phyloP scores from a whole-genome alignment of 2,888 invertebrate species.

The Eupithecia inturbata region DNA sequence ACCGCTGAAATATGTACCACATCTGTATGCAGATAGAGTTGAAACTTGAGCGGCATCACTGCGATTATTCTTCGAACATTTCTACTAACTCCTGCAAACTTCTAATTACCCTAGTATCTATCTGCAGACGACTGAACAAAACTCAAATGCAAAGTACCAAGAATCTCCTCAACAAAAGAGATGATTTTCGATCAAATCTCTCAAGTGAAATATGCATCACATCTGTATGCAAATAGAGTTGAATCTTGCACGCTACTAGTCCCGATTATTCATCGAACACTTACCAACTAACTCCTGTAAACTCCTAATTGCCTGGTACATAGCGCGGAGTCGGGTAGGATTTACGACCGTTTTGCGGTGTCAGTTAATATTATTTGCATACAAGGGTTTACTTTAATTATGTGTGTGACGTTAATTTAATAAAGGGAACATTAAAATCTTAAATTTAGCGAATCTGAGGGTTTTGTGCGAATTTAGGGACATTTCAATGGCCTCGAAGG shows the following conservation, averaged over 20 bases:
- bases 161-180: constrained; percentile 2
- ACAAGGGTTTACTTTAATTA: constrained; percentile 50
- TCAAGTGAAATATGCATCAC: constrained; percentile 8
- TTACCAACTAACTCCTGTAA: constrained; percentile 44
- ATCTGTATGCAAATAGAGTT: constrained; percentile 15
- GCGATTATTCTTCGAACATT: constrained; percentile 15
- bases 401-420: constrained; percentile 50
- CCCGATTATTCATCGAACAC: constrained; percentile 18
- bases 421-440: constrained; percentile 42
- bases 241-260: constrained; percentile 5
- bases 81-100: constrained; percentile 42
- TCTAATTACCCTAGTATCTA: constrained; percentile 13
- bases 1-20: not conserved
- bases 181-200: not conserved
- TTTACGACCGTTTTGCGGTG: constrained; percentile 42
- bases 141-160: constrained; percentile 2
- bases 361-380: constrained; percentile 23
- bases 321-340: constrained; percentile 25
- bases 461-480: constrained; percentile 33
- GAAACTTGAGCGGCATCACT: not conserved
- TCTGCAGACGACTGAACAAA: constrained; percentile 7
- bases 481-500: not conserved
- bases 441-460: constrained; percentile 40
- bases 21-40: constrained; percentile 9
- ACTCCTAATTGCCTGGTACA: constrained; percentile 56